A percentile compares a stretch with the other conserved stretches of the same genome.
Evolutionary conservation across 2,113 vertebrate genomes (phyloP).

Genomic region (Rhagologus leucostigma): DNA sequence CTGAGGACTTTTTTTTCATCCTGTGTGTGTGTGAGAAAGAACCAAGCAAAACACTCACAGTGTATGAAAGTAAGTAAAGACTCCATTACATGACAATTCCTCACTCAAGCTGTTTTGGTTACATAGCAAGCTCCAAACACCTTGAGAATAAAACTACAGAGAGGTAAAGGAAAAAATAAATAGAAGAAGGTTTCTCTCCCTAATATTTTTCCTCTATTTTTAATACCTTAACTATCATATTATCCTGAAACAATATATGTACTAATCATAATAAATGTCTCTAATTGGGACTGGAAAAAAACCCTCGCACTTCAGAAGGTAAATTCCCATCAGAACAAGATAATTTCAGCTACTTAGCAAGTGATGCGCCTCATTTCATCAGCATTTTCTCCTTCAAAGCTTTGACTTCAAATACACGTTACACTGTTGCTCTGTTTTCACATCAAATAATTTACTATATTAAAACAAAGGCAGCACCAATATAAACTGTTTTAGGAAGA

Average conservation of each 20-base stretch:
- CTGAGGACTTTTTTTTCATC: neutral
- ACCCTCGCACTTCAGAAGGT: neutral
- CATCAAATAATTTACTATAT: neutral
- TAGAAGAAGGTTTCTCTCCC: neutral
- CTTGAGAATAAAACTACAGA: neutral
- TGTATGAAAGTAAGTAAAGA: neutral
- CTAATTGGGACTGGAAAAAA: neutral
- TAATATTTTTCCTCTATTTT: neutral
- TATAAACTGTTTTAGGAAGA: neutral
- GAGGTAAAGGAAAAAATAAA: rapidly evolving
- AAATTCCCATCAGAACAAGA: neutral
- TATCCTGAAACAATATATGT: neutral
- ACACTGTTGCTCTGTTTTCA: neutral
- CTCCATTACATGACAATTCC: neutral
- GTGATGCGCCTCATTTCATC: rapidly evolving
- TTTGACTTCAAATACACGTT: neutral
- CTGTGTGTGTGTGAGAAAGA: neutral
- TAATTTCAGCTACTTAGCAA: neutral
- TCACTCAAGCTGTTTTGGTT: neutral
- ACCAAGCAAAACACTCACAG: neutral
- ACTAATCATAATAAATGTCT: neutral
- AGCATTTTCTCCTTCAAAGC: neutral
- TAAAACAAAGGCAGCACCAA: neutral
- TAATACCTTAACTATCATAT: neutral
- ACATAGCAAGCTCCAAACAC: neutral